phyloP scores from a whole-genome alignment of 2,888 invertebrate species.

The Ecliptopera silaceata region DNA sequence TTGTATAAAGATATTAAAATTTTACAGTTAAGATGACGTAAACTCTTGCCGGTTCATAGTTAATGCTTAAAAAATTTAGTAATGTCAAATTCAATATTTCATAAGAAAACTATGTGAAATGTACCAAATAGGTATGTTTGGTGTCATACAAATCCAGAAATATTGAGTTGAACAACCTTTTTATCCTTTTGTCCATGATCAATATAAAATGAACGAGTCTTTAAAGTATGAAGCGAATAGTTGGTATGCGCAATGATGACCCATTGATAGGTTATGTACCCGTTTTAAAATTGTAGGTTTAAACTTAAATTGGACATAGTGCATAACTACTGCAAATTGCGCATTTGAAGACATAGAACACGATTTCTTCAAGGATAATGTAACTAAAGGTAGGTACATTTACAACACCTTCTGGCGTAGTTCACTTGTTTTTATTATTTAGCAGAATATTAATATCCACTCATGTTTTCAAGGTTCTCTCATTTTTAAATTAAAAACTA shows the following conservation, averaged over 20 bases:
- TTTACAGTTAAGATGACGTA: too few species aligned
- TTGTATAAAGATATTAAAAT: too few species aligned
- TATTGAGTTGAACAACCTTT: background rate
- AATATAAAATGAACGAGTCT: background rate
- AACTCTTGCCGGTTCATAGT: too few species aligned
- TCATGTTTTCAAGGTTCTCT: background rate
- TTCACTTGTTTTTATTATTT: slow-evolving; percentile 15
- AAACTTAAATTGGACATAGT: slow-evolving; percentile 52
- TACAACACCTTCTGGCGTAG: slow-evolving; percentile 21
- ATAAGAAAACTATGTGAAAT: background rate
- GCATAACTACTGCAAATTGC: slow-evolving; percentile 61
- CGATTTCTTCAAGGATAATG: slow-evolving; percentile 69
- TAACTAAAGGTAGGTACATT: slow-evolving; percentile 34
- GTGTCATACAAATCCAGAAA: background rate
- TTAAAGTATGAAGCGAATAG: background rate
- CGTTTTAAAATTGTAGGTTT: slow-evolving; percentile 45
- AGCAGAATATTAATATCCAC: background rate
- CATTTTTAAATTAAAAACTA: too few species aligned
- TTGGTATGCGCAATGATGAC: slow-evolving; percentile 12
- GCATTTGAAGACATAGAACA: slow-evolving; percentile 60
- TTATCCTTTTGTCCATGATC: background rate
- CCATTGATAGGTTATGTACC: slow-evolving; percentile 31
- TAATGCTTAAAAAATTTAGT: too few species aligned
- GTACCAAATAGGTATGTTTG: background rate
- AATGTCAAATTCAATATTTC: too few species aligned